phyloP scores from a whole-genome alignment of 2,797 vertebrate species.

The Zalophus californianus region DNA sequence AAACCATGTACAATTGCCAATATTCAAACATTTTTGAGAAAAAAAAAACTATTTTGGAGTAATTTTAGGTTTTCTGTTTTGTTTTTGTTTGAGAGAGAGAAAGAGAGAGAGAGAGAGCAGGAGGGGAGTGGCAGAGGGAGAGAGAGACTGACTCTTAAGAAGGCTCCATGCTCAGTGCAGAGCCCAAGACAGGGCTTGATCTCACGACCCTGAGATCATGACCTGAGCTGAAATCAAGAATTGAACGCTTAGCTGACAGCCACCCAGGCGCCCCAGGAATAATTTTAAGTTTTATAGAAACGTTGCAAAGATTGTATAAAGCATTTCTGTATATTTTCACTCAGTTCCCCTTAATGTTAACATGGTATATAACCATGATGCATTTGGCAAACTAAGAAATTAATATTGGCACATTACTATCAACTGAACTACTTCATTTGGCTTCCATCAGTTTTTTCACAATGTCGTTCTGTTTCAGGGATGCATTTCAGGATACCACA shows the following conservation, averaged over 20 bases:
- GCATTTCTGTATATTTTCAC: neutral
- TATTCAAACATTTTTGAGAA: neutral
- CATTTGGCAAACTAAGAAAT: slow-evolving; percentile 34
- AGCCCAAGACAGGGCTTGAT: neutral
- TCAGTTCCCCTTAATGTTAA: neutral
- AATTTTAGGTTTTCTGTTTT: neutral
- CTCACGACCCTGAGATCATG: neutral
- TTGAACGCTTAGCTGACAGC: neutral
- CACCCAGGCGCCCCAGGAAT: neutral
- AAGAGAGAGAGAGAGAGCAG: neutral
- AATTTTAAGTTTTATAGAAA: slow-evolving; percentile 31
- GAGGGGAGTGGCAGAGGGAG: neutral
- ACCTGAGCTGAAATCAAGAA: neutral
- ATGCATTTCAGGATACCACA: neutral
- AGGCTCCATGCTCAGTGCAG: neutral
- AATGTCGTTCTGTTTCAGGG: neutral
- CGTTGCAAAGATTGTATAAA: neutral
- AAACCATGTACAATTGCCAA: slow-evolving; percentile 2
- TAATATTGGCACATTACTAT: neutral
- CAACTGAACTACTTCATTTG: neutral
- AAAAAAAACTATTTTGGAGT: slow-evolving; percentile 17
- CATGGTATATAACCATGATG: neutral
- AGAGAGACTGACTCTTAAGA: neutral
- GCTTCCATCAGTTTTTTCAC: slow-evolving; percentile 4
- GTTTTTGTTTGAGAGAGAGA: neutral